Evolutionary conservation across 2,797 vertebrate species (phyloP), one percentile per base, ranked within the genome.

Genomic region (Coranthus polyacanthus): DNA sequence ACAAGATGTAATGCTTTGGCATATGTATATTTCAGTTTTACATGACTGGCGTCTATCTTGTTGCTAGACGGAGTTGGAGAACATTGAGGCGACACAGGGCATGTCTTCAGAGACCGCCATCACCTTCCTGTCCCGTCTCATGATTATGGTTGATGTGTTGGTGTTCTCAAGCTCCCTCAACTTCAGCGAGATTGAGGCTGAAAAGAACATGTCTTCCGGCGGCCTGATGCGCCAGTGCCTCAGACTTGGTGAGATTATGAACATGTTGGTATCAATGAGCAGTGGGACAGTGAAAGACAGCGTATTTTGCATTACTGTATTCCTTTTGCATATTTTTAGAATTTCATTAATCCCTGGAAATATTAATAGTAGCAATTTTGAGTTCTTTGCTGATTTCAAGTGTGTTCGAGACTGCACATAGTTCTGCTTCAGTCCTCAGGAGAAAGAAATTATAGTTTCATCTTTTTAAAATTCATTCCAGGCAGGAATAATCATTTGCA

Each of bases 191-290:
- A 99, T 99, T 24, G 98, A 99, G 92, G 97, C 97, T 10, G 98
- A 99, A 88, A 99, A 99, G 91, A 99, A 99, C 91, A 99, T 99
- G 98, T 98, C 97, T 62, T 97, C 97, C 6, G 98, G 98, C 53
- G 97, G 98, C 46, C 91, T 99, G 75, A 98, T 99, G 97, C 94
- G 98, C 50, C 98, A 99, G 91, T 99, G 97, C 90, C 94, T 98
- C 75, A 88, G 96, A 90, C 94, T 98, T 3, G 96, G 96, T 97
- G 88, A 82, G 88, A 58, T 41, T 37, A 15, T 16, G 15, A 32
- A 21, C 29, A 45, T 57, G 47, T 76, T 15, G 68, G 43, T 24
- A 38, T 51, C 45, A 41, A n/a, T 58, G 32, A 22, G 15, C 15
- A 24, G 55, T 39, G 29, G 17, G 54, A 50, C 24, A 38, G 38